phyloP scores from a whole-genome alignment of 2,113 vertebrate species.

The Lipophrys pholis region DNA sequence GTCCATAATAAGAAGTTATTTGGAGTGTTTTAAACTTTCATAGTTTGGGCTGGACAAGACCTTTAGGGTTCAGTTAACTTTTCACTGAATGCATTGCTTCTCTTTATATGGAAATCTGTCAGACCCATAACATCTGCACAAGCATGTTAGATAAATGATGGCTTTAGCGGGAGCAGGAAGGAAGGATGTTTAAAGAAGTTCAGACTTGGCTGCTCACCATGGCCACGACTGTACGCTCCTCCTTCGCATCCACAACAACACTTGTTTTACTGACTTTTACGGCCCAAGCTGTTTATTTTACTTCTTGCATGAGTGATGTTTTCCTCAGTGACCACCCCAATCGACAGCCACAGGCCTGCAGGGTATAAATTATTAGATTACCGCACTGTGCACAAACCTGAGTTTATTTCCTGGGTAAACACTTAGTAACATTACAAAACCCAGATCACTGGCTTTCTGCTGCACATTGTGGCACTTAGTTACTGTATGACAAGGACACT shows the following conservation, averaged over 20 bases:
- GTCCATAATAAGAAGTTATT: background rate
- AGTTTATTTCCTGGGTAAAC: slow-evolving; percentile 49
- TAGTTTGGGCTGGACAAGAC: background rate
- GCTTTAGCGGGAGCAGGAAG: slow-evolving; percentile 35
- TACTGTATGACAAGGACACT: slow-evolving; percentile 49
- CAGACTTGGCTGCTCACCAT: slow-evolving; percentile 29
- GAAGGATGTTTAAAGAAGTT: slow-evolving; percentile 45
- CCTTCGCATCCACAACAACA: slow-evolving; percentile 15
- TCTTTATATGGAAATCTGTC: slow-evolving; percentile 24
- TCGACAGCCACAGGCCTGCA: slow-evolving; percentile 24
- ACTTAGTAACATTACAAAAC: slow-evolving; percentile 15
- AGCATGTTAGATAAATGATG: slow-evolving; percentile 7
- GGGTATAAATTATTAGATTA: slow-evolving; percentile 46
- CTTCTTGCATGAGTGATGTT: slow-evolving; percentile 48
- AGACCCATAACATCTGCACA: slow-evolving; percentile 32
- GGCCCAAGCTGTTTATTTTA: slow-evolving; percentile 54
- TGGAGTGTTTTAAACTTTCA: background rate
- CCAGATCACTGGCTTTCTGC: slow-evolving; percentile 5
- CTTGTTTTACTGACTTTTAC: slow-evolving; percentile 59
- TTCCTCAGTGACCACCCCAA: slow-evolving; percentile 43
- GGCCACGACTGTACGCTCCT: slow-evolving; percentile 32
- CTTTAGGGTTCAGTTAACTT: background rate
- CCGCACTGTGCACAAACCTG: slow-evolving; percentile 15
- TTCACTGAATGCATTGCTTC: background rate
- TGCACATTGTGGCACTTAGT: slow-evolving; percentile 38